Percentiles rank a stretch among this genome's conserved stretches.
Conservation (phyloP, 2,797 vertebrate genomes). For the Hozukius guyotensis region DNA sequence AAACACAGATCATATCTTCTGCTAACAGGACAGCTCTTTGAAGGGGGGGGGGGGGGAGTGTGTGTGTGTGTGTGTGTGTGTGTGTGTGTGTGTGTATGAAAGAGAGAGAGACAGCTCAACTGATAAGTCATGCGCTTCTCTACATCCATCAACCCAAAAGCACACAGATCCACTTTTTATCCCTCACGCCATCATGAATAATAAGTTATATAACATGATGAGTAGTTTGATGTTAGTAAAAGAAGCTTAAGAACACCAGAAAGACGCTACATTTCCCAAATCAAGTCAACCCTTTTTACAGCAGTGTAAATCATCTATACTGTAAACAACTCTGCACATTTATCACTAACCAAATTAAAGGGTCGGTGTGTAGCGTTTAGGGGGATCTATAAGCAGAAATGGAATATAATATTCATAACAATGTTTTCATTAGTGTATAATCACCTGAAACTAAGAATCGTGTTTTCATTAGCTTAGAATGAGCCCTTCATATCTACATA, state of each 20-base stretch:
- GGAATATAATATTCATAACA: not conserved
- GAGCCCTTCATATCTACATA: too few species aligned
- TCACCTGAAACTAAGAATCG: too few species aligned
- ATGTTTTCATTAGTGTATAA: not conserved
- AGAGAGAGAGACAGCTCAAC: slow-evolving; percentile 19
- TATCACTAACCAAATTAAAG: not conserved
- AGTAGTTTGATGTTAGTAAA: slow-evolving; percentile 12
- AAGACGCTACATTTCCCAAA: not conserved
- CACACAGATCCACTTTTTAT: slow-evolving; percentile 38
- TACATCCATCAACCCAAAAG: slow-evolving; percentile 46
- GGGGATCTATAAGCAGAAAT: not conserved
- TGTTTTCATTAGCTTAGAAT: too few species aligned
- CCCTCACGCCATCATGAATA: slow-evolving; percentile 17
- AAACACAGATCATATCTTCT: slow-evolving; percentile 67
- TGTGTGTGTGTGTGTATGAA: not conserved
- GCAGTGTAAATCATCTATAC: not conserved
- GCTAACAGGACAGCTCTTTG: slow-evolving; percentile 57
- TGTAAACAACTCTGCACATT: not conserved
- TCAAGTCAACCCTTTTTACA: not conserved
- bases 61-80: not conserved
- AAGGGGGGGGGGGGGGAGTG: not conserved
- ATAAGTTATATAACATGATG: slow-evolving; percentile 3
- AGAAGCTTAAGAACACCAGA: slow-evolving; percentile 7
- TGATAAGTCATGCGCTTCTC: slow-evolving; percentile 49
- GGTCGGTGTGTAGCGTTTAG: not conserved